Percentiles rank a stretch among this genome's conserved stretches.
These are phyloP conservation scores for Ypsolopha sequella DNA, from an alignment of 2,888 invertebrate species.

Conservation along the genomic window DNA sequence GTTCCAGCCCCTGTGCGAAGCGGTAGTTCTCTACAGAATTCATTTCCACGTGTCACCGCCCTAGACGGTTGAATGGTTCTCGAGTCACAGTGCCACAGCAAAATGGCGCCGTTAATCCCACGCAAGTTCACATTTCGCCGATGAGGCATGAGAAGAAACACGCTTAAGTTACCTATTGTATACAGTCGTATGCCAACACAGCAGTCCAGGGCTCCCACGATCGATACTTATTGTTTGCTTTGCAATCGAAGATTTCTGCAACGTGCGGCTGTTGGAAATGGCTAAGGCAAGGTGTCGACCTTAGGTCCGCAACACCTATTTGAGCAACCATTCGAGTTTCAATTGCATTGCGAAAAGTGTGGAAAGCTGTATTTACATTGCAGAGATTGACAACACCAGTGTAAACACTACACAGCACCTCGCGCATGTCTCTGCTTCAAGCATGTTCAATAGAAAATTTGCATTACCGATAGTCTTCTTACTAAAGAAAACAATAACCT, in stretches of 20 bases:
- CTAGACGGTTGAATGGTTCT: constrained; percentile 8
- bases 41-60: not conserved
- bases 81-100: constrained; percentile 17
- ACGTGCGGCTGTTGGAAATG: constrained; percentile 52
- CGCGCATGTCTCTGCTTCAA: not conserved
- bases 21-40: not conserved
- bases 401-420: not conserved
- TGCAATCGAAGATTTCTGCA: constrained; percentile 63
- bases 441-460: not conserved
- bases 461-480: too few species aligned
- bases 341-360: constrained; percentile 49
- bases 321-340: constrained; percentile 54
- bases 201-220: constrained; percentile 53
- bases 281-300: constrained; percentile 40
- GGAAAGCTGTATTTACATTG: constrained; percentile 42
- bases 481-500: too few species aligned
- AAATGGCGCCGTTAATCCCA: constrained; percentile 26
- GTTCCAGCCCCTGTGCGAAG: not conserved
- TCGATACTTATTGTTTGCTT: constrained; percentile 53
- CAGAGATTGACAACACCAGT: constrained; percentile 12
- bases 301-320: constrained; percentile 53
- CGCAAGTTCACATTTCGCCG: constrained; percentile 39
- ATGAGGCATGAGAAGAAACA: constrained; percentile 46
- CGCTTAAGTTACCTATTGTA: constrained; percentile 24
- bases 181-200: constrained; percentile 30